Percentiles rank a stretch among this genome's conserved stretches.
These are phyloP conservation scores for Hemistola chrysoprasaria DNA, from an alignment of 2,888 invertebrate species.

Conservation along the genomic window DNA sequence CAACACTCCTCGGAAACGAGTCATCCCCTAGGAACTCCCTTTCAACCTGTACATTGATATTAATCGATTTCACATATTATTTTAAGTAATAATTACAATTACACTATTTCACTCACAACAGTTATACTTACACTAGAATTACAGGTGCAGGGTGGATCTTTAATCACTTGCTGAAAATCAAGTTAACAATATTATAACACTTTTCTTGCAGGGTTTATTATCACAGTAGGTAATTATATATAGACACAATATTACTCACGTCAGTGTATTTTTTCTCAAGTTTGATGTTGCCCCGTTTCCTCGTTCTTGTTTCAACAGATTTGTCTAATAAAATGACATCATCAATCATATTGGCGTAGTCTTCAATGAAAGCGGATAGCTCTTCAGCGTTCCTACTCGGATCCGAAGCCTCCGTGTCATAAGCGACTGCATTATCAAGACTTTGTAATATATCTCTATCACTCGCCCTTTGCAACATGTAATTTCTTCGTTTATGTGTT, in stretches of 20 bases:
- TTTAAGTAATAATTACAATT: background rate
- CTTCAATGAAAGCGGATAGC: constrained; percentile 61
- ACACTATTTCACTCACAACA: background rate
- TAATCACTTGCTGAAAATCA: constrained; percentile 45
- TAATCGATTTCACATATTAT: constrained; percentile 63
- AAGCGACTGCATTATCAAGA: constrained; percentile 41
- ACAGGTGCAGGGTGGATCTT: constrained; percentile 54
- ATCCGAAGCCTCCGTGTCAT: constrained; percentile 42
- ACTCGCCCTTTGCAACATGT: constrained; percentile 48
- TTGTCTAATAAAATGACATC: constrained; percentile 68
- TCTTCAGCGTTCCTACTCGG: constrained; percentile 50
- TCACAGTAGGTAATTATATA: too few species aligned
- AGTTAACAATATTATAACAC: too few species aligned
- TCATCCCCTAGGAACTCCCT: constrained; percentile 44
- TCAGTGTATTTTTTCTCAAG: constrained; percentile 44
- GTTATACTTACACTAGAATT: constrained; percentile 42
- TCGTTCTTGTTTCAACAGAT: constrained; percentile 67
- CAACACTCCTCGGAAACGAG: constrained; percentile 49
- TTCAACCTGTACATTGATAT: constrained; percentile 51
- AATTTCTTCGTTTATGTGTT: constrained; percentile 58
- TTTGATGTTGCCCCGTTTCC: constrained; percentile 65
- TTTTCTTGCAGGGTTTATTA: too few species aligned
- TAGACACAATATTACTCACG: constrained; percentile 14
- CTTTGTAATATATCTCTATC: constrained; percentile 47
- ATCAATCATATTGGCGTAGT: constrained; percentile 71